Evolutionary conservation across 2,797 vertebrate species (phyloP).

Genomic region (Eremophila alpestris): DNA sequence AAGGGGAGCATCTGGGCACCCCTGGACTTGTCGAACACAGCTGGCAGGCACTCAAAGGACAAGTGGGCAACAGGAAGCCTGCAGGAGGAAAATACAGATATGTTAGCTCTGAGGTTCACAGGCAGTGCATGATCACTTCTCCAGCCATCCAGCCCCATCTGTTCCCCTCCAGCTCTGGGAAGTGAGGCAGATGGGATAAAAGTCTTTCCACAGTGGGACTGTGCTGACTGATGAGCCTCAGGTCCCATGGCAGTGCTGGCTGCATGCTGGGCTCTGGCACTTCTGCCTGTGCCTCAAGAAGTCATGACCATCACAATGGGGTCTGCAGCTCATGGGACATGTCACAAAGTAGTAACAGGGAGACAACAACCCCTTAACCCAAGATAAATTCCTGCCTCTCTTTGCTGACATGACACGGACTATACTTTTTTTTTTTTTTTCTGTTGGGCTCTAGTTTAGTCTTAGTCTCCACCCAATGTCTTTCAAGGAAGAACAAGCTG

Average conservation of each 20-base stretch:
- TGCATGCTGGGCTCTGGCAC: not conserved
- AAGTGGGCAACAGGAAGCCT: not conserved
- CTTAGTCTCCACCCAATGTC: not conserved
- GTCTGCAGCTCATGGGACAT: not conserved
- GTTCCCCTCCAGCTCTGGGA: rapidly evolving
- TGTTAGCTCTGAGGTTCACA: not conserved
- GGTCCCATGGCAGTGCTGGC: not conserved
- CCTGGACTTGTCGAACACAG: not conserved
- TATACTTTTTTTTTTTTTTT: not conserved
- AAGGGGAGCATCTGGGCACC: not conserved
- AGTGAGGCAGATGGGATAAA: not conserved
- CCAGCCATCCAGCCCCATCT: not conserved
- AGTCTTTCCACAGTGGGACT: not conserved
- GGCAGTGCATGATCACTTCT: not conserved
- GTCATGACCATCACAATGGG: not conserved
- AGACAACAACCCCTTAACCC: not conserved
- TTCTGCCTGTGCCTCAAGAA: not conserved
- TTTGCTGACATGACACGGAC: not conserved
- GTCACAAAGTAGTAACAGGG: not conserved
- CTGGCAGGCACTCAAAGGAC: not conserved
- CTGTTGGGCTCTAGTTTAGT: not conserved
- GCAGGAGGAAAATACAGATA: not conserved
- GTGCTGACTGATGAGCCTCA: not conserved
- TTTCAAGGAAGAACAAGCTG: not conserved
- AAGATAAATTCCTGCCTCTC: not conserved